These are phyloP conservation scores for Dysmachus trigonus DNA, from an alignment of 2,888 invertebrate genomes.

Conservation along the genomic window DNA sequence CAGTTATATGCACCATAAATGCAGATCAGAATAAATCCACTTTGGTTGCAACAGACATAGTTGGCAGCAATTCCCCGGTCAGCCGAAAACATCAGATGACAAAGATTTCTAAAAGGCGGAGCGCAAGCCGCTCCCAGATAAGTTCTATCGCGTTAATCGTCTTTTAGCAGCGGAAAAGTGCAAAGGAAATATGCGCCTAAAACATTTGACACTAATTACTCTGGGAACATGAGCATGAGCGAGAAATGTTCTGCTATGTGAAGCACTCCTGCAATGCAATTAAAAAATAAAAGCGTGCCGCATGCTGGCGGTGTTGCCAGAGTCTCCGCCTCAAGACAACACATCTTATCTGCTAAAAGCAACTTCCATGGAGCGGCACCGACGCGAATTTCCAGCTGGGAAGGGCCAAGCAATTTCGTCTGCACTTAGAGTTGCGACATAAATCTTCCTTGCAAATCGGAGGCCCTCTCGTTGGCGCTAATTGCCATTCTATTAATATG, in stretches of 20 bases:
- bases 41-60: neutral
- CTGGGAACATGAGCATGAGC: conserved; percentile 12
- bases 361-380: neutral
- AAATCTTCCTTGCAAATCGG: conserved; percentile 3
- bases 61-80: neutral
- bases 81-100: neutral
- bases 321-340: neutral
- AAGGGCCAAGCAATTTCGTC: neutral
- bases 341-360: neutral
- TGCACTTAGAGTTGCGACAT: neutral
- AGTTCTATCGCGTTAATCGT: neutral
- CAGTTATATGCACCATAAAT: neutral
- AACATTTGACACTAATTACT: conserved; percentile 31
- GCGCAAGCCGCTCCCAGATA: conserved; percentile 11
- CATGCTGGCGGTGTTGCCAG: neutral
- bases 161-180: neutral
- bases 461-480: neutral
- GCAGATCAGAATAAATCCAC: neutral
- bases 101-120: neutral
- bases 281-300: conserved; percentile 20
- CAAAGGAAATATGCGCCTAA: conserved; percentile 12
- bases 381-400: neutral
- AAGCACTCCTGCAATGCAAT: conserved; percentile 25
- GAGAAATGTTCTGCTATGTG: conserved; percentile 24
- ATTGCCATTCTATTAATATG: conserved; percentile 24